Evolutionary conservation across 2,888 invertebrate genomes (phyloP), one percentile per base, ranked within the genome.

Genomic region (Protonemura montana): DNA sequence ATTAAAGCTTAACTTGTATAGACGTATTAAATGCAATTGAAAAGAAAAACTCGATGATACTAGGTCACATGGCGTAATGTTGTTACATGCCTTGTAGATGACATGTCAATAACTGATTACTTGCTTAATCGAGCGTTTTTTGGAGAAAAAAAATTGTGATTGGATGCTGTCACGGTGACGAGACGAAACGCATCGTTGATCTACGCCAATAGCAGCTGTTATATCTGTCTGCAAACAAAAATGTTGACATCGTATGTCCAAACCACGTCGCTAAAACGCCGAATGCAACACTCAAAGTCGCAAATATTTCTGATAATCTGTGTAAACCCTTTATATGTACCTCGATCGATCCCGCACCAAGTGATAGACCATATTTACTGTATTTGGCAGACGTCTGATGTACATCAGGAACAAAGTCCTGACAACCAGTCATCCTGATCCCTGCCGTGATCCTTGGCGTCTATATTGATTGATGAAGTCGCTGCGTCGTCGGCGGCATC

Each of bases 371-470:
- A 10, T 3, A 21, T 21, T 13, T 3, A 59, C 59, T 59, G 59
- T 59, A 10, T 10, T 21, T 59, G 59, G 13, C 59, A 59, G 59
- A 10, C 21, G 21, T 59, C 59, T 2, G 59, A 59, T 59, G 59
- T 21, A 13, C 59, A 59, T 59, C 59, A 59, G 3, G 59, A 59
- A 59, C 13, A 59, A 2, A 59, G 59, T 59, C 59, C 21, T 59
- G 59, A 59, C 59, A 59, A 59, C 21, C 59, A 59, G 59, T 59
- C 59, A 59, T 59, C 59, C 59, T 59, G 59, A 59, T 59, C 59
- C 59, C 21, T 59, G 21, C 59, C 59, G 59, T 59, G 59, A 59
- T 59, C 59, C 59, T 41, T 59, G 59, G 59, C 59, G 2, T 21
- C 59, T 7, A 59, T 59, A 59, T 59, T 59, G 59, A 59, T 59